Base-by-base conservation (phyloP, 1,140 invertebrate genomes). In the Meloidogyne exigua region DNA sequence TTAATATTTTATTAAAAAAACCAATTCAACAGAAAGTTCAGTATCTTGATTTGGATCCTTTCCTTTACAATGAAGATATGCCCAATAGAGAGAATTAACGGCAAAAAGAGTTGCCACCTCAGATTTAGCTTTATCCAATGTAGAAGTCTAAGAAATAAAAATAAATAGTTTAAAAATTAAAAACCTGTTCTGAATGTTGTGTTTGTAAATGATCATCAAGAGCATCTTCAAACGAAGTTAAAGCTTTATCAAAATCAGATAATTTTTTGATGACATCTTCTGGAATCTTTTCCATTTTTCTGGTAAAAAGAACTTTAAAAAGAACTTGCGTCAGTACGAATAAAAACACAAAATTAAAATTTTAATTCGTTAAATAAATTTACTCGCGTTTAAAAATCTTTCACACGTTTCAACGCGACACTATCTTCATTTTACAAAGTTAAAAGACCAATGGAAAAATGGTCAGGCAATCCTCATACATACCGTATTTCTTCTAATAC, bases 71-170 rank as follows among this genome's bases (percentile, higher is more conserved):
- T 62, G 69, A n/a, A 71, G 36, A 21, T 28, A 44, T 15, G 62
- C 39, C 69, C 69, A 71, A 42, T 71, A 71, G 49, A 71, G 69
- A 26, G 69, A 71, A 71, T 71, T 71, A 28, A 71, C 39, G 1
- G 69, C 44, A 49, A 71, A 71, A 26, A 71, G 28, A 21, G 69
- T 28, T 23, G 69, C 15, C n/a, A 71, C 44, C 18, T 71, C 69
- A 21, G 28, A 26, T 18, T 62, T 44, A 18, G 69, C 69, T 11
- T 44, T 71, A 57, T 71, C 69, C 4, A 71, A 28, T n/a, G 13
- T 57, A 18, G 13, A 49, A 57, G 18, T 57, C 49, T 57, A 21
- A 57, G 21, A 57, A 21, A n/a, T n/a, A n/a, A 57, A 57, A 57
- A n/a, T n/a, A 57, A n/a, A n/a, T n/a, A n/a, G 21, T 9, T n/a